A percentile compares a stretch with the other conserved stretches of the same genome.
phyloP scores from a whole-genome alignment of 2,888 invertebrate species.

The Chrysotoxum bicinctum region DNA sequence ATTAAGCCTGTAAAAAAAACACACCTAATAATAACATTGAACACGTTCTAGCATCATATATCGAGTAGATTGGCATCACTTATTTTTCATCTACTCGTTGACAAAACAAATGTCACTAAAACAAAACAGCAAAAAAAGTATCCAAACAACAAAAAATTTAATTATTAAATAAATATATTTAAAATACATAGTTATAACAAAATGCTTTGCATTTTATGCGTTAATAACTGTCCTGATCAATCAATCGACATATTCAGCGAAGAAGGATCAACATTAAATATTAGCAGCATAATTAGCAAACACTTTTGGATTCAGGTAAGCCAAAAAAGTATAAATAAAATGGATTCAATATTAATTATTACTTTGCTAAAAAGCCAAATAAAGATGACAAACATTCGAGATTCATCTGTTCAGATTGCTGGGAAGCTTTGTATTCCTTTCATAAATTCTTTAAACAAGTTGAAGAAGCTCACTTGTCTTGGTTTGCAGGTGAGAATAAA shows the following conservation, averaged over 20 bases:
- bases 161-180: background rate
- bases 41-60: no score
- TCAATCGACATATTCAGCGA: constrained; percentile 73
- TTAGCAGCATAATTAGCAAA: constrained; percentile 74
- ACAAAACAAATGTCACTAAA: background rate
- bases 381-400: background rate
- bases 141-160: constrained; percentile 15
- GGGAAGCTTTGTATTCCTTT: constrained; percentile 75
- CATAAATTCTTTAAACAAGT: constrained; percentile 77
- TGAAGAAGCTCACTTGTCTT: constrained; percentile 74
- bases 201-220: constrained; percentile 76
- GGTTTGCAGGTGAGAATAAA: constrained; percentile 11
- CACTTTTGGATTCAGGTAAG: constrained; percentile 75
- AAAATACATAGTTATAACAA: background rate
- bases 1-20: no score
- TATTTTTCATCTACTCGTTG: background rate
- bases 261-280: constrained; percentile 74
- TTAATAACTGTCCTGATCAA: constrained; percentile 65
- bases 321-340: background rate
- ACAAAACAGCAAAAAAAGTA: constrained; percentile 8
- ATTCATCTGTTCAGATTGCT: constrained; percentile 75
- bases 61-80: background rate
- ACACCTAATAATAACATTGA: no score
- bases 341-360: background rate
- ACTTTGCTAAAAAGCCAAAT: constrained; percentile 39